Base-by-base conservation (phyloP, 2,888 invertebrate genomes). In the Orthosia gothica region DNA sequence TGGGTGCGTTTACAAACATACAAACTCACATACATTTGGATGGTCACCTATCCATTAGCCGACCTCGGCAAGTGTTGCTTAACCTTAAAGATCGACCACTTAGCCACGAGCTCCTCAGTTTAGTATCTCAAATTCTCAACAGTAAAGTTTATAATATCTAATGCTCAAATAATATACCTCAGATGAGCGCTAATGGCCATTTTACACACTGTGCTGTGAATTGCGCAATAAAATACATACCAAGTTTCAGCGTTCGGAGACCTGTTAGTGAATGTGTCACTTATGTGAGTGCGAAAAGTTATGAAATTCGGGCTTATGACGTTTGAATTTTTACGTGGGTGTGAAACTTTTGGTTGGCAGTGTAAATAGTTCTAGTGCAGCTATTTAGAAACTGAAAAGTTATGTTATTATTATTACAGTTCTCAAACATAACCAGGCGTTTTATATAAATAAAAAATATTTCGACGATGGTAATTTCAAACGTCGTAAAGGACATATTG, bases 221-320 rank as follows among this genome's bases (percentile, higher is more conserved):
- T 83, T 81, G 66, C 47, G 64, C 68, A 78, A 85, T 85, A 82
- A 85, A 78, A 59, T 47, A 50, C 54, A 65, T 47, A 50, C 54
- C 52, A 74, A 52, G 73, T 74, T 74, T 54, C 77, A 70, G 65
- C 32, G 13, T 71, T 69, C n/a, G 50, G 1, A 71, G 32, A 69
- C 23, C 61, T 57, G 63, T 65, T 71, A 47, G 72, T 63, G 57
- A 40, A 70, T 59, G 23, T 66, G 54, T 58, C 54, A 66, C 54
- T 26, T 66, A 70, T 32, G 32, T 23, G 26, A 78, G 67, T 50
- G 79, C 55, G 59, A 79, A 72, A 68, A 49, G 45, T 80, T 83
- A 78, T 52, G 67, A 72, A 64, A 80, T 49, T 18, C 15, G 5
- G 3, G 7, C 45, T 67, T 23, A 18, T 54, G 54, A 20, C 23